Evolutionary conservation across 2,113 vertebrate species (phyloP), one percentile per base, ranked within the genome.

Genomic region (Oncorhynchus nerka): DNA sequence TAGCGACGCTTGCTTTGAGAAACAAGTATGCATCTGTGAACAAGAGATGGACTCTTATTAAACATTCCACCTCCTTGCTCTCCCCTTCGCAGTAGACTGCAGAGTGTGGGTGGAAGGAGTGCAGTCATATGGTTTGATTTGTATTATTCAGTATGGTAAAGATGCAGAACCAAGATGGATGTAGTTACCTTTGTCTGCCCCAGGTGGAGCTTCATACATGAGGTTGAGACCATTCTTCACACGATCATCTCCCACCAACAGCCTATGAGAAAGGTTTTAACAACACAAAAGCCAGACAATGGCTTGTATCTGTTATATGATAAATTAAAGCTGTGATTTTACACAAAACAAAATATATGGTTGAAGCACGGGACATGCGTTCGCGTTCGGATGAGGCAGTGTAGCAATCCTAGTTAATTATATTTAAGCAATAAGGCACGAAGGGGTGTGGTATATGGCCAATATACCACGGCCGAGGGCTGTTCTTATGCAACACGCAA

Each of bases 191-290:
- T 99, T 99, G 76, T 96, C 97, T 86, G 95, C 97, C 90, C 97
- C 98, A 65, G 97, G 97, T 87, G 98, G 98, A 81, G 97, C 97
- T 81, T 99, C 98, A 59, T 99, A 99, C 97, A 99, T 99, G 83
- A 99, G 99, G 89, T 98, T 99, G 73, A 99, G 95, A 70, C 98
- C 98, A 90, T 98, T 98, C 90, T 99, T 99, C 77, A 99, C 98
- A 82, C 95, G 94, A 77, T 99, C 97, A 93, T 99, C 98, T 68
- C 98, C 98, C 95, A 99, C 97, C 85, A 99, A 94, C 85, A 99
- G 83, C 80, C 98, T 99, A 84, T 32, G 89, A 26, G 55, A 72
- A 39, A 85, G 3, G 15, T 55, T 59, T 80, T 74, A 76, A 70
- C 15, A 68, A 67, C 30, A 64, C 7, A 48, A 45, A 45, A 11